Conservation (phyloP, 2,888 invertebrate genomes). For the Stenichneumon culpator region DNA sequence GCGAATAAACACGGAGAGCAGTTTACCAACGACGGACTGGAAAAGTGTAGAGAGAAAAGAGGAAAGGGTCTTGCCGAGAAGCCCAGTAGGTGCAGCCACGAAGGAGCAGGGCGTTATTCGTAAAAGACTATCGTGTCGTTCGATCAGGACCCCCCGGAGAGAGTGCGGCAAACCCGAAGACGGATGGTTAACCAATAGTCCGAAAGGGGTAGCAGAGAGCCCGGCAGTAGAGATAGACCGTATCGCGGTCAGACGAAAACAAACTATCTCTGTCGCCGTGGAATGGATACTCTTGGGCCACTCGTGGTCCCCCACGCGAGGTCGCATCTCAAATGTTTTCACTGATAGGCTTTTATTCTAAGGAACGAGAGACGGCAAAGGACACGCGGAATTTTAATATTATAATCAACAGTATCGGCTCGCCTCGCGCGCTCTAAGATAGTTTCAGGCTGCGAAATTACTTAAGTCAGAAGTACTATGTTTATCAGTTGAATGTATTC, state of each 20-base stretch:
- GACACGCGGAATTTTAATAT: too few relatives aligned
- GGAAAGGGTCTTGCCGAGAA: constrained; percentile 8
- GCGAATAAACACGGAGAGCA: constrained; percentile 55
- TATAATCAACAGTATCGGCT: too few relatives aligned
- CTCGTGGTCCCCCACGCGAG: neutral
- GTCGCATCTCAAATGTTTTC: neutral
- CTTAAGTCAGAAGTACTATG: too few relatives aligned
- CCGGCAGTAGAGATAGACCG: constrained; percentile 31
- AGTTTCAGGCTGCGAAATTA: too few relatives aligned
- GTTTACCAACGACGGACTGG: constrained; percentile 38
- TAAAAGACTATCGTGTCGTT: constrained; percentile 43
- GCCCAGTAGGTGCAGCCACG: constrained; percentile 3
- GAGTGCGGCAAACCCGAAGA: constrained; percentile 72
- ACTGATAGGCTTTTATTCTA: neutral
- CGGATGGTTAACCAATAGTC: constrained; percentile 79
- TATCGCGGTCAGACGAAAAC: constrained; percentile 39
- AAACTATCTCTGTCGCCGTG: constrained; percentile 14
- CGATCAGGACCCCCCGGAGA: constrained; percentile 45
- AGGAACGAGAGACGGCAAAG: neutral
- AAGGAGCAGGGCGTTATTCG: constrained; percentile 43
- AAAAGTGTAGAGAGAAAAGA: constrained; percentile 27
- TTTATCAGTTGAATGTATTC: too few relatives aligned
- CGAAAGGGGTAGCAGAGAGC: constrained; percentile 54
- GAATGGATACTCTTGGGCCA: constrained; percentile 3
- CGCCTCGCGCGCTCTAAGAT: too few relatives aligned